These are phyloP conservation scores for Orchestes rusci DNA, from an alignment of 2,888 invertebrate species.

Conservation along the genomic window DNA sequence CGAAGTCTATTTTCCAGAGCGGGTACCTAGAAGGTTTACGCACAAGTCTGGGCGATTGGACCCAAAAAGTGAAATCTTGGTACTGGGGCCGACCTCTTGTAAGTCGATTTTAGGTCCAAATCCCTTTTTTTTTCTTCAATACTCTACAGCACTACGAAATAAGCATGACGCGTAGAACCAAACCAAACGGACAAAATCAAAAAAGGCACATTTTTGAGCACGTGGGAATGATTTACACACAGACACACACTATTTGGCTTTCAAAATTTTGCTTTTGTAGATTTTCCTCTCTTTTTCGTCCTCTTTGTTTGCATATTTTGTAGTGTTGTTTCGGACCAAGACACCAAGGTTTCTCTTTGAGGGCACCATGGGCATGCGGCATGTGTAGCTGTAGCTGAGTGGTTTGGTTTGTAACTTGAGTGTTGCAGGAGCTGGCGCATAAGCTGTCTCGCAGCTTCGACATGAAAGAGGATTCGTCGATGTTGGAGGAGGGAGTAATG, in stretches of 20 bases:
- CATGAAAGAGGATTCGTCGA: conserved; percentile 77
- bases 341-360: too few species aligned
- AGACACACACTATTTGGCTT: too few species aligned
- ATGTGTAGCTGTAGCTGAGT: too few species aligned
- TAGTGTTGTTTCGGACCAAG: conserved; percentile 25
- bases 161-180: conserved; percentile 26
- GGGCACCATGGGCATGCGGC: too few species aligned
- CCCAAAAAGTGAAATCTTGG: conserved; percentile 95
- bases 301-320: conserved; percentile 23
- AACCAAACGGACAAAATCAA: too few species aligned
- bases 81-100: conserved; percentile 96
- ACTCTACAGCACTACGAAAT: conserved; percentile 26
- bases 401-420: too few species aligned
- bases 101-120: conserved; percentile 52
- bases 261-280: background rate
- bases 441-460: conserved; percentile 81
- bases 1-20: conserved; percentile 68
- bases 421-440: conserved; percentile 71
- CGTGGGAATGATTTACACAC: too few species aligned
- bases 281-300: background rate
- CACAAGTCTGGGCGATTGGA: conserved; percentile 92
- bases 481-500: conserved; percentile 56
- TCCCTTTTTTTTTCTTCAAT: conserved; percentile 19
- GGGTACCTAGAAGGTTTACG: conserved; percentile 90
- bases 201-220: too few species aligned